Percentiles rank a stretch among this genome's conserved stretches.
phyloP scores from a whole-genome alignment of 1,140 invertebrate genomes.

The Scylla paramamosain region DNA sequence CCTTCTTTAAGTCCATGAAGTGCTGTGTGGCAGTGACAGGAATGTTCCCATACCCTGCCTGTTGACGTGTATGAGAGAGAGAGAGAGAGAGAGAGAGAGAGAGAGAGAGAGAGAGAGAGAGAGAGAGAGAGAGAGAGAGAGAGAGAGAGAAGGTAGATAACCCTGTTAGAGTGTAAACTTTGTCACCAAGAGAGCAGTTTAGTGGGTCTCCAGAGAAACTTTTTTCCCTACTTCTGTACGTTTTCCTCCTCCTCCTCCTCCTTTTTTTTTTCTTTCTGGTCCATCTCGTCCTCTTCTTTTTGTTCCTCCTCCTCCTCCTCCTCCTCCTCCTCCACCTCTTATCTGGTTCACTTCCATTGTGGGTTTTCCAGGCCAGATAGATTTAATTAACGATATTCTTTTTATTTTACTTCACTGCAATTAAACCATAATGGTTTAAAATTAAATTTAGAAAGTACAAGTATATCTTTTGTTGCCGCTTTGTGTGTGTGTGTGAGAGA shows the following conservation, averaged over 20 bases:
- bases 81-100: not conserved
- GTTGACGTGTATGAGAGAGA: too few species aligned
- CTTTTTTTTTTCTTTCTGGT: not conserved
- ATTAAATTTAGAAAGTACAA: not conserved
- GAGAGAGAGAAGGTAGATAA: not conserved
- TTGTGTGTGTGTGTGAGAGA: not conserved
- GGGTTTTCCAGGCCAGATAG: too few species aligned
- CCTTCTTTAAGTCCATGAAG: too few species aligned
- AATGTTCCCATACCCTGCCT: too few species aligned
- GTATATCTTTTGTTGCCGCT: not conserved
- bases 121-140: not conserved
- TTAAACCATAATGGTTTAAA: not conserved
- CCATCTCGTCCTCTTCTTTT: not conserved
- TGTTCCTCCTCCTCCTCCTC: not conserved
- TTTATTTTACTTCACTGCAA: not conserved
- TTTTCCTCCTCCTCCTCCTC: not conserved
- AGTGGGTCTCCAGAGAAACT: not conserved
- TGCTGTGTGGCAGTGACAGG: too few species aligned
- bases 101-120: not conserved
- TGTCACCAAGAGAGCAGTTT: not conserved
- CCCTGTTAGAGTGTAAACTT: slow-evolving; percentile 2
- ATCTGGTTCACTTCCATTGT: too few species aligned
- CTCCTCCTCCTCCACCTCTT: too few species aligned
- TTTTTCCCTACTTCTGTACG: not conserved
- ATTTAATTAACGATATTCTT: too few species aligned